Conservation (phyloP, 2,888 invertebrate genomes). For the Hirtodrosophila confusa region DNA sequence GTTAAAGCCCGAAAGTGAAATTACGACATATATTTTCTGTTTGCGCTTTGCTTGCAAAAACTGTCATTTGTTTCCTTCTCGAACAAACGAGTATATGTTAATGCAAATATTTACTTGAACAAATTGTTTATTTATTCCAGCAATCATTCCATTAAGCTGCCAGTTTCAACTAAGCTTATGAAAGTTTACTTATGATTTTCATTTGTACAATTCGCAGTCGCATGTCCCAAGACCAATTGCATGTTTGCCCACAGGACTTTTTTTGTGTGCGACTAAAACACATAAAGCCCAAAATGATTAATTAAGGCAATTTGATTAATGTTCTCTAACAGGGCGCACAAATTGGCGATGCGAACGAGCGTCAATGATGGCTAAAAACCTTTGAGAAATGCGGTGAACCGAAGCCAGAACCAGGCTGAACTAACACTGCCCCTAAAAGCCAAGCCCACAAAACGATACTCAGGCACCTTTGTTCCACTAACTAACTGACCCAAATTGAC, state of each 20-base stretch:
- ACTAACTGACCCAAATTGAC: conserved; percentile 46
- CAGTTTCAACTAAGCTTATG: background rate
- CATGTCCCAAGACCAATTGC: too few species aligned
- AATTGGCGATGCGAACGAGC: conserved; percentile 25
- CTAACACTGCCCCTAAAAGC: background rate
- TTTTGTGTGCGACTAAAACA: conserved; percentile 1
- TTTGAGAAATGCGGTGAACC: conserved; percentile 28
- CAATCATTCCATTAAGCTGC: background rate
- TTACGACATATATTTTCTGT: too few species aligned
- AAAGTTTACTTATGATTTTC: conserved; percentile 1
- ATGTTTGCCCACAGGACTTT: conserved; percentile 2
- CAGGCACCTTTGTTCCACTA: conserved; percentile 8
- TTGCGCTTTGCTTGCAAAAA: too few species aligned
- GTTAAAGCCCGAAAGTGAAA: too few species aligned
- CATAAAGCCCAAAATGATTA: conserved; percentile 47
- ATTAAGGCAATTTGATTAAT: conserved; percentile 64
- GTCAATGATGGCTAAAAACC: background rate
- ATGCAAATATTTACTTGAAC: background rate
- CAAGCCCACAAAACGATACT: conserved; percentile 1
- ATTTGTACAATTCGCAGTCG: background rate
- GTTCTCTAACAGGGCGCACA: conserved; percentile 34
- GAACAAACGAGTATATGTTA: background rate
- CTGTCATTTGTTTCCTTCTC: conserved; percentile 32
- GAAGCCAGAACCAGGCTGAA: background rate
- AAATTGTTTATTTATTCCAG: conserved; percentile 3